These are phyloP conservation scores for Otolemur garnettii DNA, from an alignment of 2,113 vertebrate species.

Conservation along the genomic window DNA sequence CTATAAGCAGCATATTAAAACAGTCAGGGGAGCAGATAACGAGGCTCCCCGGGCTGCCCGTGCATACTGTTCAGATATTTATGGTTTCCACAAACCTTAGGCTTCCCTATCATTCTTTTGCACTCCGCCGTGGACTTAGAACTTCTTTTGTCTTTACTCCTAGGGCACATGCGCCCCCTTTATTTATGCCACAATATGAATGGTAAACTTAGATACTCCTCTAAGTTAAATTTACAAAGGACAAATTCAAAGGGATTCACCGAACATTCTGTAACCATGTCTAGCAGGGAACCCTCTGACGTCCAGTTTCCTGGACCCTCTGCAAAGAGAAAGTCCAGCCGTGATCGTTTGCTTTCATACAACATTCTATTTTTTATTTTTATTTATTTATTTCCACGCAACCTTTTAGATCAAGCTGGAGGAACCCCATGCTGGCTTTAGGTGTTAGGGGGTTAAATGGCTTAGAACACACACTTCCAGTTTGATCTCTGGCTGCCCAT, in stretches of 20 bases:
- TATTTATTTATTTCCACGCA: too few species aligned
- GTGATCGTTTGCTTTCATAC: fast-evolving
- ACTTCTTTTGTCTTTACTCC: conserved; percentile 31
- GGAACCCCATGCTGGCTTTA: fast-evolving
- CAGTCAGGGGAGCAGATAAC: neutral
- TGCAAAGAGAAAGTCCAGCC: too few species aligned
- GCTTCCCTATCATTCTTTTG: neutral
- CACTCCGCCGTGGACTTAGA: fast-evolving
- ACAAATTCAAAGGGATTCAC: neutral
- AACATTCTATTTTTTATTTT: neutral
- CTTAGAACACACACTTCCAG: neutral
- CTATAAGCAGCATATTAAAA: neutral
- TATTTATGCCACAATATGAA: neutral
- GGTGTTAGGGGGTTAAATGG: neutral
- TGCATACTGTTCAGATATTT: neutral
- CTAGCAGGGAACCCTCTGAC: neutral
- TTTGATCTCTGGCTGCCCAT: neutral
- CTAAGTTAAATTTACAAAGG: neutral
- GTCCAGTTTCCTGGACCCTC: neutral
- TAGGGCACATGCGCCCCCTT: neutral
- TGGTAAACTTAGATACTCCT: neutral
- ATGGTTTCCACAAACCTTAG: neutral
- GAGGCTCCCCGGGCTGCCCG: neutral
- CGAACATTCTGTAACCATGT: neutral
- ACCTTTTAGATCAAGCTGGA: neutral